phyloP scores from a whole-genome alignment of 92 coral and sea anemone species.

The Epizoanthus rinbou region DNA sequence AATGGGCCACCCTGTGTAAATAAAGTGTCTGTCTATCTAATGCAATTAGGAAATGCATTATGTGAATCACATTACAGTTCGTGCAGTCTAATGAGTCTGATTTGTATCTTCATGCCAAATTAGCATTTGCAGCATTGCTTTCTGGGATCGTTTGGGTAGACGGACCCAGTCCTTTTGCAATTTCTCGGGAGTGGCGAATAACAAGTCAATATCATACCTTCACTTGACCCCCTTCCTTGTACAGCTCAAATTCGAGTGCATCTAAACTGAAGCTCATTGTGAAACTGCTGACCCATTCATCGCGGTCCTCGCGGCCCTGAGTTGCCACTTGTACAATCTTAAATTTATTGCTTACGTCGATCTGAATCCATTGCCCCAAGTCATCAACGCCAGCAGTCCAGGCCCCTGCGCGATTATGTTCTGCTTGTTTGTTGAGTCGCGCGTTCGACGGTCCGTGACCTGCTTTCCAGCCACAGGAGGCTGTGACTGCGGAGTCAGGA shows the following conservation, averaged over 20 bases:
- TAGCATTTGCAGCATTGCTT: too few relatives aligned
- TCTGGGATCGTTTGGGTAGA: too few relatives aligned
- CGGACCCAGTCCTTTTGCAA: too few relatives aligned
- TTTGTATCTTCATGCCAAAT: too few relatives aligned
- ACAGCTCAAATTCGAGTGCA: constrained; percentile 5
- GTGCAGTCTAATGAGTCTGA: too few relatives aligned
- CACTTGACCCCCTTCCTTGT: background rate
- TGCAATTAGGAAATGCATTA: too few relatives aligned
- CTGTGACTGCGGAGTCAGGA: constrained; percentile 6
- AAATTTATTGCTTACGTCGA: background rate
- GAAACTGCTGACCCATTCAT: constrained; percentile 35
- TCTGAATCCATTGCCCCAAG: constrained; percentile 20
- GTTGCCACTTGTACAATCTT: constrained; percentile 14
- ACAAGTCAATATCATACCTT: background rate
- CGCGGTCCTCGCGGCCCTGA: constrained; percentile 20
- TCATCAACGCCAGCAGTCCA: constrained; percentile 18
- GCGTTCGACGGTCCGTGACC: constrained; percentile 25
- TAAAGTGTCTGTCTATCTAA: too few relatives aligned
- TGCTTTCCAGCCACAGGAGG: constrained; percentile 31
- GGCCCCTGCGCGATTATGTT: background rate
- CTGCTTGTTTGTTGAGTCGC: constrained; percentile 12
- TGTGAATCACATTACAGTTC: too few relatives aligned
- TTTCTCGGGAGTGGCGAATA: background rate
- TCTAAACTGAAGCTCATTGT: background rate
- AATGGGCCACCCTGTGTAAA: too few relatives aligned